Conservation (phyloP, 2,113 vertebrate genomes). For the Rhinolophus sinicus region DNA sequence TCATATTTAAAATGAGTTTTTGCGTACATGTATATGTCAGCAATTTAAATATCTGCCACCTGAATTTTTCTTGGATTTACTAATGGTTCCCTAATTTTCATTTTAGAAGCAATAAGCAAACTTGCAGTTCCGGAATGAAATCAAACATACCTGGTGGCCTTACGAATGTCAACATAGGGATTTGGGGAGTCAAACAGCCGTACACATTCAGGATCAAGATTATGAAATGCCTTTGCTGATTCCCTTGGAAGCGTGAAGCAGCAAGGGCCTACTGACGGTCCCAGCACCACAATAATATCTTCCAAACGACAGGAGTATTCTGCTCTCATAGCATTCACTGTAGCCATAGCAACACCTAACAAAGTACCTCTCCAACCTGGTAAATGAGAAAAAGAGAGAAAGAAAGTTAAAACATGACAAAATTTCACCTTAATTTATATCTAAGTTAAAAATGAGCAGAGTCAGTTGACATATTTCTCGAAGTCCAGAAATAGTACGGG, state of each 20-base stretch:
- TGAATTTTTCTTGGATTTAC: neutral
- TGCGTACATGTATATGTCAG: neutral
- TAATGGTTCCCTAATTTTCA: slow-evolving; percentile 9
- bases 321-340: slow-evolving; percentile 90
- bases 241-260: slow-evolving; percentile 91
- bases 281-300: slow-evolving; percentile 91
- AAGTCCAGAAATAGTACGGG: neutral
- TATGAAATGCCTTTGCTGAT: slow-evolving; percentile 87
- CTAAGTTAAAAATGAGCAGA: slow-evolving; percentile 39
- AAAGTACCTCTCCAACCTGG: slow-evolving; percentile 96
- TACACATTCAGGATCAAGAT: slow-evolving; percentile 91
- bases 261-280: slow-evolving; percentile 93
- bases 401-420: neutral
- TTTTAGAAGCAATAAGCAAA: slow-evolving; percentile 24
- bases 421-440: slow-evolving; percentile 39
- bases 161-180: slow-evolving; percentile 91
- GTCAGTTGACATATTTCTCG: neutral
- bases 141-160: slow-evolving; percentile 91
- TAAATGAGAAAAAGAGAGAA: neutral
- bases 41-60: neutral
- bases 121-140: neutral
- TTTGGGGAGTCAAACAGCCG: slow-evolving; percentile 80
- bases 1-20: slow-evolving; percentile 41
- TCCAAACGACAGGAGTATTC: slow-evolving; percentile 88
- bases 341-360: slow-evolving; percentile 92